Evolutionary conservation across 2,797 vertebrate species (phyloP).

Genomic region (Mallotus villosus): DNA sequence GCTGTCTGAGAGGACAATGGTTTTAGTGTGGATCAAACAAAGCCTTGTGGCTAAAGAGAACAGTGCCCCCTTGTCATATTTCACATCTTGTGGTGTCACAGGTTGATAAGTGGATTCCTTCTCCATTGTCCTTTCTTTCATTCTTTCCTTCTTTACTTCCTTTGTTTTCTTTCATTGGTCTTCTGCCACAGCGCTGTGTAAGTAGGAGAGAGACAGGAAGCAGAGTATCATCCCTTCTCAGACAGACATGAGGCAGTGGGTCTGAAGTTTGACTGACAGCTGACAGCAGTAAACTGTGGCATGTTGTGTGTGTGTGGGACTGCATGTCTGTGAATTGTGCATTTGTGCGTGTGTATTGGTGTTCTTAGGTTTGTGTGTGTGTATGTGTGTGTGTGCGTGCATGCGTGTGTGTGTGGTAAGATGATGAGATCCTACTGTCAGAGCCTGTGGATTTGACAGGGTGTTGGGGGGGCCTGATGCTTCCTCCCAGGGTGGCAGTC

Average conservation of each 20-base stretch:
- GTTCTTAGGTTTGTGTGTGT: constrained; percentile 1
- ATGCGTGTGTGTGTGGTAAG: constrained; percentile 38
- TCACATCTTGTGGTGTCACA: constrained; percentile 52
- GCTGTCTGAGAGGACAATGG: constrained; percentile 69
- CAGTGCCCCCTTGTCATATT: constrained; percentile 56
- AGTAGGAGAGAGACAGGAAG: constrained; percentile 36
- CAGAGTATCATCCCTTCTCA: constrained; percentile 47
- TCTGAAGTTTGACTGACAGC: constrained; percentile 53
- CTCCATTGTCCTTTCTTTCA: constrained; percentile 22
- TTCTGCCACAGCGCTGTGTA: constrained; percentile 32
- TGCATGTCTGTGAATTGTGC: not conserved
- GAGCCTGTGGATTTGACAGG: constrained; percentile 35
- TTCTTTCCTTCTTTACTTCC: constrained; percentile 8
- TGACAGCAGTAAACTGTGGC: constrained; percentile 44
- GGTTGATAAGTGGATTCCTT: constrained; percentile 47
- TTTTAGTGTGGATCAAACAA: constrained; percentile 67
- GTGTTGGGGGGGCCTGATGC: constrained; percentile 19
- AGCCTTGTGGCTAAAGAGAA: constrained; percentile 61
- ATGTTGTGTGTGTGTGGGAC: constrained; percentile 3
- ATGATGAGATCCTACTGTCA: constrained; percentile 46
- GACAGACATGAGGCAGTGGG: constrained; percentile 52
- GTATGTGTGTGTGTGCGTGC: constrained; percentile 37
- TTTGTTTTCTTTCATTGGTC: constrained; percentile 23
- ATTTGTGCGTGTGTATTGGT: constrained; percentile 15
- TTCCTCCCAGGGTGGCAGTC: constrained; percentile 34